Percentiles rank a stretch among this genome's conserved stretches.
Conservation (phyloP, 2,113 vertebrate species). For the Ophthalmolycus amberensis region DNA sequence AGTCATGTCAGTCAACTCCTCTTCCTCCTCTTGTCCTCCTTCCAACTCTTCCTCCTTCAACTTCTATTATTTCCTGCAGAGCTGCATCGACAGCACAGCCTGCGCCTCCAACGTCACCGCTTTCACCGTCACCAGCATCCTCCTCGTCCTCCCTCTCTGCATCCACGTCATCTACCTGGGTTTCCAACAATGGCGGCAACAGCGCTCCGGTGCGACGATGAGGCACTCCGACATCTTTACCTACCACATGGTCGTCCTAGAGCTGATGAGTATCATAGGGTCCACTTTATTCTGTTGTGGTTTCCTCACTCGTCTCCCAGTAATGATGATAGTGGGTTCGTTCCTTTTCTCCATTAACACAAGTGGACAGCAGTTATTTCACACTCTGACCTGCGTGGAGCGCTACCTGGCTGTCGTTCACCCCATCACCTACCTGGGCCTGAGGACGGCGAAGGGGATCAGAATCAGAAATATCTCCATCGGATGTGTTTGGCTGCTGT, state of each 20-base stretch:
- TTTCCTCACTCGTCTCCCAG: rapidly evolving
- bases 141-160: slow-evolving; percentile 23
- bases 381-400: slow-evolving; percentile 39
- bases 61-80: background rate
- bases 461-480: slow-evolving; percentile 19
- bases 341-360: rapidly evolving
- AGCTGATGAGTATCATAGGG: slow-evolving; percentile 1
- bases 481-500: slow-evolving; percentile 2
- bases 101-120: rapidly evolving
- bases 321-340: rapidly evolving
- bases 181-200: background rate
- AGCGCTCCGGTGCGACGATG: background rate
- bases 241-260: slow-evolving; percentile 22
- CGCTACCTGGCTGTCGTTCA: slow-evolving; percentile 52
- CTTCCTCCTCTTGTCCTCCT: background rate
- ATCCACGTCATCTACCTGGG: slow-evolving; percentile 17
- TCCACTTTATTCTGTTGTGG: rapidly evolving
- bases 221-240: slow-evolving; percentile 13
- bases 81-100: background rate
- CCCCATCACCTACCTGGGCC: slow-evolving; percentile 31
- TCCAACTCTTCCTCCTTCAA: rapidly evolving
- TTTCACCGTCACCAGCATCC: background rate
- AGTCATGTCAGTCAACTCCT: background rate
- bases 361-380: background rate
- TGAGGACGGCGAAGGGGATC: background rate